A percentile compares a stretch with the other conserved stretches of the same genome.
Conservation (phyloP, 2,888 invertebrate genomes). For the Ochropacha duplaris region DNA sequence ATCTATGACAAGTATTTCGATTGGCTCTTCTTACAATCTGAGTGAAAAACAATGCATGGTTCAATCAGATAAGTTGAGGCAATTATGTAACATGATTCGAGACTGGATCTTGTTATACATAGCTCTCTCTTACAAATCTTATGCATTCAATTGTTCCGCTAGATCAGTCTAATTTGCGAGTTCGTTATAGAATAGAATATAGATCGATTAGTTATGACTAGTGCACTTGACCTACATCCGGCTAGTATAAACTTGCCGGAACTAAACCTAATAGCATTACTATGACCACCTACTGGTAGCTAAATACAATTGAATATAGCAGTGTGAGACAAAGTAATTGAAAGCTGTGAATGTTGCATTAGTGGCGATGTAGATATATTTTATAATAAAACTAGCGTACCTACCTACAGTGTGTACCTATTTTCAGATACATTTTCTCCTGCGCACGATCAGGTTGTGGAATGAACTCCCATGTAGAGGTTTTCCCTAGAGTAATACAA, state of each 20-base stretch:
- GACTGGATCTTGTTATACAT: background rate
- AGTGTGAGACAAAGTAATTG: conserved; percentile 4
- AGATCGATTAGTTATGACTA: conserved; percentile 10
- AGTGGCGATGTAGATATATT: background rate
- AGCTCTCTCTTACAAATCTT: background rate
- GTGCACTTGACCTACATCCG: conserved; percentile 39
- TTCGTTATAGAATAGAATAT: conserved; percentile 23
- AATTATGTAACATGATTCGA: background rate
- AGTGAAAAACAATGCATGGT: background rate
- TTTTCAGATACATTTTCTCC: too few relatives aligned
- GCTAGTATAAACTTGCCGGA: conserved; percentile 2
- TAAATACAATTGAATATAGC: conserved; percentile 1
- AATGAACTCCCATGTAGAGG: too few relatives aligned
- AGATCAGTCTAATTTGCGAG: conserved; percentile 16
- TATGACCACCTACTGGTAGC: background rate
- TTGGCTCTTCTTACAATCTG: background rate
- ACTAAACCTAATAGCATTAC: background rate
- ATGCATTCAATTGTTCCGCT: conserved; percentile 15
- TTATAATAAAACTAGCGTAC: too few relatives aligned
- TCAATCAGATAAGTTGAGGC: background rate
- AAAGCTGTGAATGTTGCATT: background rate
- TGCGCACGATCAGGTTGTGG: too few relatives aligned
- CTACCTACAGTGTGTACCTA: too few relatives aligned
- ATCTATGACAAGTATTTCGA: background rate
- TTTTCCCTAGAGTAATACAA: too few relatives aligned